Evolutionary conservation across 2,113 vertebrate species (phyloP), one percentile per base, ranked within the genome.

Genomic region (Cromileptes altivelis): DNA sequence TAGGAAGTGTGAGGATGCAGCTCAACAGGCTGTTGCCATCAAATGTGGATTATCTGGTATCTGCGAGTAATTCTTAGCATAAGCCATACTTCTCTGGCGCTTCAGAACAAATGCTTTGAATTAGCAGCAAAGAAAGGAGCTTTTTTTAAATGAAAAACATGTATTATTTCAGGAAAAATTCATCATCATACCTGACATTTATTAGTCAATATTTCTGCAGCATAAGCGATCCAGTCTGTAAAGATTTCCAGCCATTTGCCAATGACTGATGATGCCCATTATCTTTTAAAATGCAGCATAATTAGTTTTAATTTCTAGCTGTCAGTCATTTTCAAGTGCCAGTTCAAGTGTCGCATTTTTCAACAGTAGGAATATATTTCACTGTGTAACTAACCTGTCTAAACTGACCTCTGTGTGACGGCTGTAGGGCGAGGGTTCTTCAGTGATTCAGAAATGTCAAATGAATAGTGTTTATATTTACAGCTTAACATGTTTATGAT

Each of bases 31-130:
- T 86, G 80, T 56, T 30, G 74, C 70, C 67, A 68, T 85, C 70
- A 75, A 57, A 85, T 4, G 52, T 74, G 81, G 83, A 90, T 91
- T 75, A 88, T 81, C 27, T 77, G 9, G 37, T 15, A 71, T 90
- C 71, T 69, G 21, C 13, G 23, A 58, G 56, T 78, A 67, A 80
- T 85, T 88, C 81, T 80, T 4, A 71, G 45, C 72, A 80, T 79
- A 80, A 87, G 60, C 67, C 74, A 50, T 60, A 75, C 37, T 81
- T 68, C 69, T 79, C 61, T 69, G 33, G 9, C 37, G 67, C 67
- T 74, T 55, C 69, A 57, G 52, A 84, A 77, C 79, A 88, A 88
- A 85, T 27, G 47, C 14, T 84, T 23, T 27, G 4, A 85, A 70
- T 75, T 75, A 70, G 77, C 42, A 56, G n/a, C 37, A 84, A 68